Percentiles rank a stretch among this genome's conserved stretches.
phyloP scores from a whole-genome alignment of 2,797 vertebrate species.

The Falco berigora region DNA sequence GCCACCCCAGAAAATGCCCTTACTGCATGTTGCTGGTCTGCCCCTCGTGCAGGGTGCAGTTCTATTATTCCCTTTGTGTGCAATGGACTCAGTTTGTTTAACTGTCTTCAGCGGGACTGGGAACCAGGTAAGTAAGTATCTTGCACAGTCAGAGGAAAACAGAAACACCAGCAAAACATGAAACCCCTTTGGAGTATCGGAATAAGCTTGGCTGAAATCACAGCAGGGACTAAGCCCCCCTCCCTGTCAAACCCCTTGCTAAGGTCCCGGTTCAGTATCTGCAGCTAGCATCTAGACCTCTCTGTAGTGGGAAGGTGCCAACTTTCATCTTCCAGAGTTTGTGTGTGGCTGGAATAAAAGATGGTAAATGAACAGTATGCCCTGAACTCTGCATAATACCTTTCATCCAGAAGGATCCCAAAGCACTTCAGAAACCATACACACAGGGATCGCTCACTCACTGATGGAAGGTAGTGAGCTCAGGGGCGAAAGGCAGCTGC shows the following conservation, averaged over 20 bases:
- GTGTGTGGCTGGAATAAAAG: background rate
- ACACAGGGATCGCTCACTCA: slow-evolving; percentile 54
- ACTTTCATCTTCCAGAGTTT: background rate
- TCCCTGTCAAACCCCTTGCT: background rate
- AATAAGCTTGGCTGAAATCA: background rate
- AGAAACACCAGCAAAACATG: background rate
- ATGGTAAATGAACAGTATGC: background rate
- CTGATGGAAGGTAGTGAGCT: slow-evolving; percentile 37
- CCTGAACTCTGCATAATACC: background rate
- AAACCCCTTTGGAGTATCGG: background rate
- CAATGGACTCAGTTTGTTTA: background rate
- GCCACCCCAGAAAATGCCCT: background rate
- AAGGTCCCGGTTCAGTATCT: background rate
- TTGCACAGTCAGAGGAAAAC: background rate
- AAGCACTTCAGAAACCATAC: background rate
- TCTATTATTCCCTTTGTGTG: background rate
- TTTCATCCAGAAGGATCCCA: slow-evolving; percentile 24
- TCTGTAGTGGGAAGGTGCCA: background rate
- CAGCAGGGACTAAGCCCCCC: background rate
- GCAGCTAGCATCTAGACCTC: background rate
- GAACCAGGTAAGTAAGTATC: background rate
- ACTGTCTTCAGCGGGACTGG: background rate
- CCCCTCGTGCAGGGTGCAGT: background rate
- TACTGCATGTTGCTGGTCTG: background rate
- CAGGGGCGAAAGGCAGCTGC: slow-evolving; percentile 46